These are phyloP conservation scores for Microctenopoma steveboyesi DNA, from an alignment of 2,797 vertebrate genomes.

Conservation along the genomic window DNA sequence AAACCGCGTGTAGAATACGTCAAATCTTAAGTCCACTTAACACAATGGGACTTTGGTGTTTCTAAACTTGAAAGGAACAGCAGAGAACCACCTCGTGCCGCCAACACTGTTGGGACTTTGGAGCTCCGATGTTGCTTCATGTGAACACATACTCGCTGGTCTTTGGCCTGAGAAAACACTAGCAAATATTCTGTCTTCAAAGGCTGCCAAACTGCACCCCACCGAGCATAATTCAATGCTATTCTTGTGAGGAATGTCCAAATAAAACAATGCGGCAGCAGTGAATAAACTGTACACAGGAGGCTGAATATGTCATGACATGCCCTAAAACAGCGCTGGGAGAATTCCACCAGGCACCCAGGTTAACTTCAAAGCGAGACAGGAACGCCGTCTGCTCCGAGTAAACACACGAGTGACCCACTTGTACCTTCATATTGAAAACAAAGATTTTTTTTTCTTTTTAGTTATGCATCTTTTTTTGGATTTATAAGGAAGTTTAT, in stretches of 20 bases:
- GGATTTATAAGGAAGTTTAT: conserved; percentile 10
- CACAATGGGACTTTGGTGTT: background rate
- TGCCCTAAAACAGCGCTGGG: conserved; percentile 52
- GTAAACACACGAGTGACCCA: conserved; percentile 46
- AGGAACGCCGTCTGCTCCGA: conserved; percentile 38
- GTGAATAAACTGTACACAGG: conserved; percentile 74
- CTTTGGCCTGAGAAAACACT: conserved; percentile 69
- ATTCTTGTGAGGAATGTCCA: conserved; percentile 81
- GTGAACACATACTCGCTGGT: conserved; percentile 39
- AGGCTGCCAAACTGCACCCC: conserved; percentile 70
- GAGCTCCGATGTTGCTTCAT: conserved; percentile 30
- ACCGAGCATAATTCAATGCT: conserved; percentile 73
- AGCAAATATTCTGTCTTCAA: conserved; percentile 74
- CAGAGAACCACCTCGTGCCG: background rate
- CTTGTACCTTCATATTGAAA: conserved; percentile 34
- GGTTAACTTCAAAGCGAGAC: conserved; percentile 61
- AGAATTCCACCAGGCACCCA: conserved; percentile 56
- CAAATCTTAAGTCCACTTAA: background rate
- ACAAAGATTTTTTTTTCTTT: conserved; percentile 19
- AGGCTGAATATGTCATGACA: conserved; percentile 69
- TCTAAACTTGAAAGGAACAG: background rate
- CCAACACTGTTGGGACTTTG: conserved; percentile 16
- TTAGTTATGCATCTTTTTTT: conserved; percentile 7
- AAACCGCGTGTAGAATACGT: background rate
- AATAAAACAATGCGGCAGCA: conserved; percentile 77